These are phyloP conservation scores for Trichoplax adhaerens DNA, from an alignment of 37 sponge, comb jelly and placozoan species.

Conservation along the genomic window DNA sequence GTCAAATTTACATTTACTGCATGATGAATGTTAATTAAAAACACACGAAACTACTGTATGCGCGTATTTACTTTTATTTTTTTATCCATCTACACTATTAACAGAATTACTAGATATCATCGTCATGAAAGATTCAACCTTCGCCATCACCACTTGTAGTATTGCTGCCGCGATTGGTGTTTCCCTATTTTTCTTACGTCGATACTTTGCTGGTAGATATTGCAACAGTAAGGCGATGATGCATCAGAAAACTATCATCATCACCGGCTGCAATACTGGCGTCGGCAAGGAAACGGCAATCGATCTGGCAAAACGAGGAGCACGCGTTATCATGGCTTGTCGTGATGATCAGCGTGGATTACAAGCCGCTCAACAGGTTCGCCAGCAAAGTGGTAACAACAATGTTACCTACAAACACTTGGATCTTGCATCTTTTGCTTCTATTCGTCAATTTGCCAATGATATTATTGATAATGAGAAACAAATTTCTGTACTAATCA, in stretches of 20 bases:
- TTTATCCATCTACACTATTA: too few relatives aligned
- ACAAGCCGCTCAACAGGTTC: constrained; percentile 26
- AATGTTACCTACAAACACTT: constrained; percentile 11
- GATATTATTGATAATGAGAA: constrained; percentile 13
- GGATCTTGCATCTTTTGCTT: constrained; percentile 11
- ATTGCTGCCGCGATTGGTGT: too few relatives aligned
- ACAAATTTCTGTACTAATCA: constrained; percentile 24
- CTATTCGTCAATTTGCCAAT: constrained; percentile 19
- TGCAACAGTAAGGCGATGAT: constrained; percentile 9
- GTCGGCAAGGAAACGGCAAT: constrained; percentile 71
- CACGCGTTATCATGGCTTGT: constrained; percentile 77
- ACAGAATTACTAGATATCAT: too few relatives aligned
- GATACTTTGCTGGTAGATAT: too few relatives aligned
- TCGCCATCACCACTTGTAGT: too few relatives aligned
- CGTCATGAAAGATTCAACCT: too few relatives aligned
- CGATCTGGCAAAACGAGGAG: constrained; percentile 54
- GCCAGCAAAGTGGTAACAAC: constrained; percentile 8
- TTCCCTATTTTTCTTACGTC: too few relatives aligned
- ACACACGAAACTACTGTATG: too few relatives aligned
- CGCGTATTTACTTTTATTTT: too few relatives aligned
- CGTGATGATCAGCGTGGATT: constrained; percentile 42
- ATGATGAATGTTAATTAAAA: too few relatives aligned
- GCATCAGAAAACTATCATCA: constrained; percentile 53
- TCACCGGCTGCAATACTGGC: constrained; percentile 76
- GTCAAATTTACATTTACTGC: too few relatives aligned